Percentiles rank a stretch among this genome's conserved stretches.
These are phyloP conservation scores for Desmodus rotundus DNA, from an alignment of 2,113 vertebrate genomes.

Conservation along the genomic window DNA sequence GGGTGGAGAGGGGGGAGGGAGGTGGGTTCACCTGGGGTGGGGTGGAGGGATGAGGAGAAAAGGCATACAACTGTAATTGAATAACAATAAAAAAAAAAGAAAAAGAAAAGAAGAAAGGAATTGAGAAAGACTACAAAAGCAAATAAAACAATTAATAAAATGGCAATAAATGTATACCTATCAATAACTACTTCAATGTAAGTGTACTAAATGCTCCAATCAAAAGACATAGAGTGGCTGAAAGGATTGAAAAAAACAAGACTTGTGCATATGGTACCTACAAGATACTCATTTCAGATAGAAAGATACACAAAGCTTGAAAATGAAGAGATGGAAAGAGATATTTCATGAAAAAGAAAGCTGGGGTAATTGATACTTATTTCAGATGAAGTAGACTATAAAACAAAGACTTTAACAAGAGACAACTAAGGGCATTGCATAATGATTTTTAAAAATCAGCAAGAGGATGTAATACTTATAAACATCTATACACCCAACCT, in stretches of 20 bases:
- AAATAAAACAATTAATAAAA: background rate
- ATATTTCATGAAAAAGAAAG: background rate
- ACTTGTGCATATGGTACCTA: background rate
- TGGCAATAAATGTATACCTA: background rate
- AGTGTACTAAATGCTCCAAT: background rate
- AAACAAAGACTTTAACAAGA: background rate
- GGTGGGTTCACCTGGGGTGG: no score
- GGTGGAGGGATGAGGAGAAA: no score
- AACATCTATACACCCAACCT: background rate
- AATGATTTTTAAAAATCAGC: background rate
- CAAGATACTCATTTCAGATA: background rate
- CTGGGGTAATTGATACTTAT: background rate
- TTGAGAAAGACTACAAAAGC: background rate
- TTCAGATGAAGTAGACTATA: background rate
- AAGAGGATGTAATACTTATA: background rate
- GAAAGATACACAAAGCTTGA: background rate
- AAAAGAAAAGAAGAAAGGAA: no score
- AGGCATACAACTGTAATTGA: no score
- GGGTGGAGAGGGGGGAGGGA: no score
- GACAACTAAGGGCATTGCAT: background rate
- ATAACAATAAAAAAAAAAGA: no score
- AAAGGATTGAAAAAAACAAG: background rate
- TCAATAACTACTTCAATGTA: background rate
- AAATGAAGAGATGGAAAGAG: background rate
- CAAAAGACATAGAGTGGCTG: background rate